These are phyloP conservation scores for Drosophila murphyi DNA, from an alignment of 1,140 invertebrate genomes.

Conservation along the genomic window DNA sequence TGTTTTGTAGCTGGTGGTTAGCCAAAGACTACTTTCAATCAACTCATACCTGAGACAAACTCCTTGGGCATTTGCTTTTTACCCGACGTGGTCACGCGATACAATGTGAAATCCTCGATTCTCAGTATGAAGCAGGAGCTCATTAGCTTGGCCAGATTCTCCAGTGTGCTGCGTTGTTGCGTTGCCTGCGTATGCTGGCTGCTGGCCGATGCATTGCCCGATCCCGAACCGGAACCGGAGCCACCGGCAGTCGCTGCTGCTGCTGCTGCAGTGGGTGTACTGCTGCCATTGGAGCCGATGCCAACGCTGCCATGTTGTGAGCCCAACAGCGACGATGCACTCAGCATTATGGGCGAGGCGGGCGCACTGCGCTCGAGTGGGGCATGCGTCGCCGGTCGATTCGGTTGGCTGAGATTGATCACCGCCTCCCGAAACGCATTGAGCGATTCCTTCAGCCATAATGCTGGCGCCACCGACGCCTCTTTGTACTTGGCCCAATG, in stretches of 20 bases:
- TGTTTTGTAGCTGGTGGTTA: conserved; percentile 7
- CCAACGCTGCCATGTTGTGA: conserved; percentile 48
- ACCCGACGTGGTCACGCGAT: conserved; percentile 91
- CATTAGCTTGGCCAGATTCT: conserved; percentile 94
- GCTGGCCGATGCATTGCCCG: conserved; percentile 72
- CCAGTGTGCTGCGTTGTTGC: conserved; percentile 89
- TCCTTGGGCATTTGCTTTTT: conserved; percentile 90
- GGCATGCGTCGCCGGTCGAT: conserved; percentile 86
- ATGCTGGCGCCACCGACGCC: conserved; percentile 87
- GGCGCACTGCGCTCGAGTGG: conserved; percentile 85
- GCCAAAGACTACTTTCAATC: not conserved
- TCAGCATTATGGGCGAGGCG: conserved; percentile 74
- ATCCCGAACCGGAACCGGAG: conserved; percentile 29
- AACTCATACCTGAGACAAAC: conserved; percentile 90
- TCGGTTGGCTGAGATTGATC: conserved; percentile 87
- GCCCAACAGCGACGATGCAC: conserved; percentile 54
- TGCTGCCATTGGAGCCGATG: conserved; percentile 57
- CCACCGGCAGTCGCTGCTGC: conserved; percentile 27
- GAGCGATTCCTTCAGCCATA: conserved; percentile 90
- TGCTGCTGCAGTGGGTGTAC: conserved; percentile 62
- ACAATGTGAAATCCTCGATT: conserved; percentile 94
- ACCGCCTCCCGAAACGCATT: conserved; percentile 88
- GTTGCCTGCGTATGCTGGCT: conserved; percentile 79
- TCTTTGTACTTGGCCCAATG: conserved; percentile 93
- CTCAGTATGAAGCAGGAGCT: conserved; percentile 95